Conservation (phyloP, 2,113 vertebrate species). For the Seriola rivoliana region DNA sequence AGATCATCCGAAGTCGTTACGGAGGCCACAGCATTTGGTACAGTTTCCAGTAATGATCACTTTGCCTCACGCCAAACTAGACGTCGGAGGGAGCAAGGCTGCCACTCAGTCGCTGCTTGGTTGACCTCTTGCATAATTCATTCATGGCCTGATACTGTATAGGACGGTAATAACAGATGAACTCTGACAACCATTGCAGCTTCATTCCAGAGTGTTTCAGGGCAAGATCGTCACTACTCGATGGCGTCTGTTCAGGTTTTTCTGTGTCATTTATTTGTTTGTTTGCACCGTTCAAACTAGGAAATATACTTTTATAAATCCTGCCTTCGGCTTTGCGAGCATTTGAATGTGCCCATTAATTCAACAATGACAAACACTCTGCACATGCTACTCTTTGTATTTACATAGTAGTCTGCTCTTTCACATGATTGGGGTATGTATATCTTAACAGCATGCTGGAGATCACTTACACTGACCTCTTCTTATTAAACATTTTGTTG, state of each 20-base stretch:
- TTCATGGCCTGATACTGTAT: slow-evolving; percentile 43
- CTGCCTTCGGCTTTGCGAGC: not conserved
- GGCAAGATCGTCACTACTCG: not conserved
- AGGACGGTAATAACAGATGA: slow-evolving; percentile 22
- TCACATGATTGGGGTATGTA: not conserved
- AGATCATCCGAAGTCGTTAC: not conserved
- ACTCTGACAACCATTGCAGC: slow-evolving; percentile 20
- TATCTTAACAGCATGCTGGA: not conserved
- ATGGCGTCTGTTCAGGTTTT: not conserved
- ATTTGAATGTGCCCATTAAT: not conserved
- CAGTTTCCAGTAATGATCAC: slow-evolving; percentile 23
- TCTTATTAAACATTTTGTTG: not conserved
- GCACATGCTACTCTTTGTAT: not conserved
- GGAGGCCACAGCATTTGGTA: slow-evolving; percentile 5
- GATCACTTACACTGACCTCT: not conserved
- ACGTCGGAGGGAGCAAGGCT: not conserved
- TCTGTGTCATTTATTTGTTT: slow-evolving; percentile 4
- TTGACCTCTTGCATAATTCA: slow-evolving; percentile 61
- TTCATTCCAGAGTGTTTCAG: slow-evolving; percentile 7
- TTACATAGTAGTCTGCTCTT: not conserved
- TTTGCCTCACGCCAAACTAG: not conserved
- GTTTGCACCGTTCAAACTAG: not conserved
- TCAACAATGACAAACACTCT: not conserved
- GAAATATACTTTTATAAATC: slow-evolving; percentile 4
- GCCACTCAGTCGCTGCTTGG: slow-evolving; percentile 28